Conservation (phyloP, 2,797 vertebrate species). For the Echiichthys vipera region DNA sequence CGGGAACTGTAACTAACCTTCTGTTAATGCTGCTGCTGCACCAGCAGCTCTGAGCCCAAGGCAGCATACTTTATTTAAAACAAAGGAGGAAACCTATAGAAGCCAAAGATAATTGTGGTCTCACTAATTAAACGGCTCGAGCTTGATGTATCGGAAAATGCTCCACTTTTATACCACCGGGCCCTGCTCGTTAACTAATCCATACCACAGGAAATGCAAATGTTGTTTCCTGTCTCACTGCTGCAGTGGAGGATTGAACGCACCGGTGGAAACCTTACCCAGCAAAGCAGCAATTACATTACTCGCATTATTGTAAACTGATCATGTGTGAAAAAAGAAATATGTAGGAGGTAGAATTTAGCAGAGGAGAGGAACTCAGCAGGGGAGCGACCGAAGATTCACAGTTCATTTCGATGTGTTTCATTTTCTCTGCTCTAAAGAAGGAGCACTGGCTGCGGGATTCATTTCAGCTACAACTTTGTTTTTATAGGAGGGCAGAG, state of each 20-base stretch:
- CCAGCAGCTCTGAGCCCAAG: not conserved
- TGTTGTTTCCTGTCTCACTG: constrained; percentile 37
- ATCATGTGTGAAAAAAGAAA: constrained; percentile 38
- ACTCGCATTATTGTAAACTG: constrained; percentile 59
- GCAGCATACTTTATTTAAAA: constrained; percentile 35
- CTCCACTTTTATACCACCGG: constrained; percentile 20
- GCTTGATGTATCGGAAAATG: constrained; percentile 53
- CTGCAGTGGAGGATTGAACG: constrained; percentile 27
- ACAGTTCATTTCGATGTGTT: constrained; percentile 38
- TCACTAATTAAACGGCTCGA: constrained; percentile 60
- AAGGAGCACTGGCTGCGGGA: constrained; percentile 34
- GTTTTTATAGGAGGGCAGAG: constrained; percentile 5
- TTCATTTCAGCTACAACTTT: constrained; percentile 37
- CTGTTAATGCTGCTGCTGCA: constrained; percentile 16
- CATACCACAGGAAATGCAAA: constrained; percentile 65
- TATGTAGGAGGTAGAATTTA: constrained; percentile 3
- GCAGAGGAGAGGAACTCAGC: constrained; percentile 44
- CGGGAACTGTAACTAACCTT: constrained; percentile 26
- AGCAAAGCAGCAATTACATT: constrained; percentile 53
- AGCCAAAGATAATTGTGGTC: constrained; percentile 48
- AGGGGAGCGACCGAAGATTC: not conserved
- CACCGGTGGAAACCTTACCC: constrained; percentile 38
- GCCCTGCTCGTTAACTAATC: constrained; percentile 43
- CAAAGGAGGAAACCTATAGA: constrained; percentile 38
- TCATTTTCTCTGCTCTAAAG: constrained; percentile 44